These are phyloP conservation scores for Anhinga anhinga DNA, from an alignment of 2,113 vertebrate genomes.

Conservation along the genomic window DNA sequence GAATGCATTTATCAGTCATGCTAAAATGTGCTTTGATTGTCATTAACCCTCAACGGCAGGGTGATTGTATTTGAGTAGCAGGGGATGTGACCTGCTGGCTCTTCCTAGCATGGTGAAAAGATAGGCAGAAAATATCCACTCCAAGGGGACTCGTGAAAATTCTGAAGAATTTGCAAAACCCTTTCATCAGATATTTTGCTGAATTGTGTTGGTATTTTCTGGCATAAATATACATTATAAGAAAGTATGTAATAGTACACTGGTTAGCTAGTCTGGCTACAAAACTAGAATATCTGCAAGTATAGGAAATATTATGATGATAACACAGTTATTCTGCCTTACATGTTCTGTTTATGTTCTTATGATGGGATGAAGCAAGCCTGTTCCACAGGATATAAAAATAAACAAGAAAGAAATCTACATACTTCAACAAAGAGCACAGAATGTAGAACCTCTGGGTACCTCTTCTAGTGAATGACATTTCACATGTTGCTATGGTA, in stretches of 20 bases:
- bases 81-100: neutral
- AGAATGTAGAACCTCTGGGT: neutral
- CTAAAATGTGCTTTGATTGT: neutral
- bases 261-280: neutral
- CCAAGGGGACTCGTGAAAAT: neutral
- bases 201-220: constrained; percentile 11
- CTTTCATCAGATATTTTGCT: neutral
- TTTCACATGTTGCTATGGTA: rapidly evolving
- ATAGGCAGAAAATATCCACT: neutral
- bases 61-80: neutral
- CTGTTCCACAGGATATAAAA: neutral
- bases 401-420: neutral
- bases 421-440: neutral
- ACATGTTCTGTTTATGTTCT: neutral
- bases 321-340: neutral
- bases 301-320: neutral
- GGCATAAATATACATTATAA: neutral
- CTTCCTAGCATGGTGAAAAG: neutral
- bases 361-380: neutral
- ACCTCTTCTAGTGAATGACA: neutral
- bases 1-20: neutral
- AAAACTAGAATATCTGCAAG: constrained; percentile 15
- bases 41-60: neutral
- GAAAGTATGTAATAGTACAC: neutral
- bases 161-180: constrained; percentile 10